These are phyloP conservation scores for Hypocryptadius cinnamomeus DNA, from an alignment of 2,113 vertebrate genomes.

Conservation along the genomic window DNA sequence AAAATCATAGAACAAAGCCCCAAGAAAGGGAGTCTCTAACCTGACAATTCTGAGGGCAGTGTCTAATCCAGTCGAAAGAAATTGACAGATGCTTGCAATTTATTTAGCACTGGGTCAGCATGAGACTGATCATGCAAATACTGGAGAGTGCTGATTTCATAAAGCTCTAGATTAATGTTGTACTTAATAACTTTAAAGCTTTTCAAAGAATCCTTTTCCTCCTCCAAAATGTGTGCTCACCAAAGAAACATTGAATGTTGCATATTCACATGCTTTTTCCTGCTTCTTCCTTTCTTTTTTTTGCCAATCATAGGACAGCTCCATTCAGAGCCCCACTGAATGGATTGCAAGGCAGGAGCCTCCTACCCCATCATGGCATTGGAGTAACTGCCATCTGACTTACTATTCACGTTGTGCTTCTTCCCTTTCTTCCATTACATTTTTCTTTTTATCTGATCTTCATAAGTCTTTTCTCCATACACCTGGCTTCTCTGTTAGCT, in stretches of 20 bases:
- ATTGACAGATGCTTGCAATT: background rate
- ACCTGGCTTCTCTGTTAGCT: background rate
- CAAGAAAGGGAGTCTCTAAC: background rate
- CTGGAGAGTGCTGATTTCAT: conserved; percentile 1
- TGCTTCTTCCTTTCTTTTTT: background rate
- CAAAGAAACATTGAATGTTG: background rate
- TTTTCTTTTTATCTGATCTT: background rate
- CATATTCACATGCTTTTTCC: background rate
- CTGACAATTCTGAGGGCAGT: background rate
- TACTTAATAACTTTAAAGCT: background rate
- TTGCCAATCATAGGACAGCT: background rate
- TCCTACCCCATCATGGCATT: background rate
- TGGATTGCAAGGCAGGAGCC: background rate
- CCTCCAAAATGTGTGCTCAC: background rate
- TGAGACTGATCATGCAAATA: background rate
- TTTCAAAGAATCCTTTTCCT: background rate
- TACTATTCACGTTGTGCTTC: background rate
- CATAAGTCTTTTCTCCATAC: background rate
- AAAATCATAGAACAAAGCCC: conserved; percentile 24
- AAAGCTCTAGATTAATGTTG: background rate
- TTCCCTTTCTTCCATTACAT: background rate
- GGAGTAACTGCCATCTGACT: background rate
- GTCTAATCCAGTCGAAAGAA: conserved; percentile 39
- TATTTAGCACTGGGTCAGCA: background rate
- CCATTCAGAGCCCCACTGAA: background rate